Evolutionary conservation across 2,113 vertebrate genomes (phyloP).

Genomic region (Noctilio leporinus): DNA sequence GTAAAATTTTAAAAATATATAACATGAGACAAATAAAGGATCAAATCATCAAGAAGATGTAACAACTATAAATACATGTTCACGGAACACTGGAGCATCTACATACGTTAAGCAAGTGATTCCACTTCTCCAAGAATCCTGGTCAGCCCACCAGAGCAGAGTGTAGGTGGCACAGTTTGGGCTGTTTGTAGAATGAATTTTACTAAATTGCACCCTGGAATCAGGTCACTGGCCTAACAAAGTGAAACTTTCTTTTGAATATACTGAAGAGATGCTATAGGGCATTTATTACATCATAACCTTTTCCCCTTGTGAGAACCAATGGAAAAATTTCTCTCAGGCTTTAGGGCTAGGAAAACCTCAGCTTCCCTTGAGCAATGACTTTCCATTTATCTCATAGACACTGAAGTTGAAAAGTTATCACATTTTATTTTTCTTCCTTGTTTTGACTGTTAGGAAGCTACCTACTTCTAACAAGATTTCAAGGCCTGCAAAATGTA

Average conservation of each 20-base stretch:
- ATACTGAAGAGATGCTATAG: neutral
- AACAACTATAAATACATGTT: neutral
- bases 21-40: neutral
- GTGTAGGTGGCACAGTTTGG: neutral
- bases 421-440: neutral
- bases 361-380: neutral
- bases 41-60: neutral
- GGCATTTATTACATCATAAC: neutral
- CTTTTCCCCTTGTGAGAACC: neutral
- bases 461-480: neutral
- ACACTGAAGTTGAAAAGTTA: neutral
- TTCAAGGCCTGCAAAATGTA: neutral
- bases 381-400: neutral
- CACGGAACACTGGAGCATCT: neutral
- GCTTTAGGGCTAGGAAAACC: neutral
- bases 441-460: neutral
- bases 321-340: neutral
- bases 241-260: neutral
- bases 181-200: neutral
- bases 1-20: neutral
- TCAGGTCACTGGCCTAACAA: neutral
- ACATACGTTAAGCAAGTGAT: neutral
- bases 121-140: neutral
- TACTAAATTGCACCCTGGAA: neutral
- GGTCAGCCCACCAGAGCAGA: neutral